Evolutionary conservation across 1,140 invertebrate species (phyloP), one percentile per base, ranked within the genome.

Genomic region (Tetraneura akinire): DNA sequence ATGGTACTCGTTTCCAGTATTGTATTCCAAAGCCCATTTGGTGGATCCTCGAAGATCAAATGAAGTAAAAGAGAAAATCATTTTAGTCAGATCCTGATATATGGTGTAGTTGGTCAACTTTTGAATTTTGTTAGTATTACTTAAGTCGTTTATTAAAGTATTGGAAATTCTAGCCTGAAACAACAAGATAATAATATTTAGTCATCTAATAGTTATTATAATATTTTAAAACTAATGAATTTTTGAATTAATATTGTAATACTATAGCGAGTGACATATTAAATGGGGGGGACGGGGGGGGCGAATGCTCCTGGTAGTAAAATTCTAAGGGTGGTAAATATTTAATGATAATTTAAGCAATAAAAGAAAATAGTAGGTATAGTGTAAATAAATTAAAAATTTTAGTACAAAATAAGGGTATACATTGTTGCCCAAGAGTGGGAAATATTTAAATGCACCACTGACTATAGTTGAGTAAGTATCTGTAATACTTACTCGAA

Each of bases 81-180:
- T 68, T 14, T 45, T n/a, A 13, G 13, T 68, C 23, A 21, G 64
- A 42, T 23, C n/a, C 1, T 62, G 8, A 11, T 42, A 8, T 4
- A 14, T 14, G n/a, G 64, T 68, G 37, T 68, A 68, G 37, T 68
- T 68, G 0, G 21, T 8, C 37, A 68, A 8, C 13, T 68, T 68
- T 68, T 68, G 64, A 1, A 45, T 23, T 45, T 68, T 45, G 21
- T 68, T 23, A 14, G 37, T 45, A 6, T 21, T 14, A 9, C 29
- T 37, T 18, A 45, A 45, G n/a, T 45, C 29, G 10, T 68, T 5
- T 3, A 68, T 14, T 18, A n/a, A 1, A 16, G 64, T 45, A n/a
- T 68, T 68, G n/a, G 11, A 68, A 23, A 68, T 23, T n/a, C 23
- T 21, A 16, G 37, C 64, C 64, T 68, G 64, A 23, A 68, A 68